Conservation (phyloP, 64 coral and sea anemone species). For the Stichodactyla mertensii region DNA sequence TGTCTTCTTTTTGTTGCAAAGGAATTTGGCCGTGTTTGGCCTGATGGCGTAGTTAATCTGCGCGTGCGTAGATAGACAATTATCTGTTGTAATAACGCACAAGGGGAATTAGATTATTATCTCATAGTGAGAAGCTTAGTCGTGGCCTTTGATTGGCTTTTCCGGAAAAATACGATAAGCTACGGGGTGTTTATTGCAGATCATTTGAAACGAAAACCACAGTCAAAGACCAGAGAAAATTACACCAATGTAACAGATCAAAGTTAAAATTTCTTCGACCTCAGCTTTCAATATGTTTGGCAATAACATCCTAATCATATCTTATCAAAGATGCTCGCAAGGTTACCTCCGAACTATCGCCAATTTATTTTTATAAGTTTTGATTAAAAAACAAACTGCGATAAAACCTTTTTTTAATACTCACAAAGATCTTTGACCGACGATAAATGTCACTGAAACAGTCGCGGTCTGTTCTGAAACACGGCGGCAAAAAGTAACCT, state of each 20-base stretch:
- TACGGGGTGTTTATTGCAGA: neutral
- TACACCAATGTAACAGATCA: neutral
- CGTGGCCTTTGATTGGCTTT: neutral
- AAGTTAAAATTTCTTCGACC: neutral
- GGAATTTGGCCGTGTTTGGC: neutral
- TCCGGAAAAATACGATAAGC: neutral
- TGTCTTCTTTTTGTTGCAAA: neutral
- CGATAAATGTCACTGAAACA: neutral
- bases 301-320: neutral
- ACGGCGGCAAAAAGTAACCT: neutral
- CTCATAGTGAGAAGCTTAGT: neutral
- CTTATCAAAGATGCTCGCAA: neutral
- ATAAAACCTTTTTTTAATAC: neutral
- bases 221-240: slow-evolving; percentile 7
- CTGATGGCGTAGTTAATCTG: neutral
- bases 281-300: slow-evolving; percentile 15
- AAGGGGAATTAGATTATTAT: slow-evolving; percentile 1
- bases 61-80: slow-evolving; percentile 6
- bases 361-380: neutral
- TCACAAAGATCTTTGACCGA: neutral
- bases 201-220: neutral
- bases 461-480: neutral
- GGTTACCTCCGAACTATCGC: neutral
- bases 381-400: neutral
- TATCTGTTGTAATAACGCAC: slow-evolving; percentile 9